Conservation (phyloP, 2,888 invertebrate genomes). For the Trypoxylon attenuatum region DNA sequence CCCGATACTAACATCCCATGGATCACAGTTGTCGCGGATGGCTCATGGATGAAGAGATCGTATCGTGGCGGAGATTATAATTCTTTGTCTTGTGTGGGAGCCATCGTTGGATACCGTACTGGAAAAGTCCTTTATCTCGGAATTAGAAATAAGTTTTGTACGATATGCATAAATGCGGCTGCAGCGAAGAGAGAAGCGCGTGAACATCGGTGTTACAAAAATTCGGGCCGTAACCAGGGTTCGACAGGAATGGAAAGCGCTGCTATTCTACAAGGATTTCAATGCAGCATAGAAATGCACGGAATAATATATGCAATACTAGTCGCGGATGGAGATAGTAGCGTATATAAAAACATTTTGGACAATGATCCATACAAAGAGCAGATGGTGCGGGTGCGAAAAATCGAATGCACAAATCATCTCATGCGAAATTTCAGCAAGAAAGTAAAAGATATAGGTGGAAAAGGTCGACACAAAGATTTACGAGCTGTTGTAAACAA, state of each 20-base stretch:
- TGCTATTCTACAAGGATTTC: neutral
- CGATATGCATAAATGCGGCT: neutral
- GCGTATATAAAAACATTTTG: neutral
- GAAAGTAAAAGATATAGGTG: neutral
- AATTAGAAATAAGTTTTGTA: neutral
- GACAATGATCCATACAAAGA: neutral
- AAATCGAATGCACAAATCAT: neutral
- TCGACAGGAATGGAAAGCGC: neutral
- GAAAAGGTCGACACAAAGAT: neutral
- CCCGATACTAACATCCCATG: neutral
- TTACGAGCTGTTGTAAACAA: neutral
- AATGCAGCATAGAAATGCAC: neutral
- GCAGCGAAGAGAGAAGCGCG: neutral
- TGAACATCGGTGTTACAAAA: neutral
- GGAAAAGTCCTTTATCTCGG: neutral
- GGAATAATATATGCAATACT: neutral
- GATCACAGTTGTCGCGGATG: neutral
- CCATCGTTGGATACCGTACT: neutral
- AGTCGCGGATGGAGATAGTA: neutral
- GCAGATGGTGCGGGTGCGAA: neutral
- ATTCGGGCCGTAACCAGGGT: neutral
- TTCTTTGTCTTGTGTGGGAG: neutral
- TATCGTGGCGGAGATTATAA: neutral
- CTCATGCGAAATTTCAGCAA: neutral
- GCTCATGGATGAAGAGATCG: neutral